Base-by-base conservation (phyloP, 2,113 vertebrate species). In the Meleagris gallopavo region DNA sequence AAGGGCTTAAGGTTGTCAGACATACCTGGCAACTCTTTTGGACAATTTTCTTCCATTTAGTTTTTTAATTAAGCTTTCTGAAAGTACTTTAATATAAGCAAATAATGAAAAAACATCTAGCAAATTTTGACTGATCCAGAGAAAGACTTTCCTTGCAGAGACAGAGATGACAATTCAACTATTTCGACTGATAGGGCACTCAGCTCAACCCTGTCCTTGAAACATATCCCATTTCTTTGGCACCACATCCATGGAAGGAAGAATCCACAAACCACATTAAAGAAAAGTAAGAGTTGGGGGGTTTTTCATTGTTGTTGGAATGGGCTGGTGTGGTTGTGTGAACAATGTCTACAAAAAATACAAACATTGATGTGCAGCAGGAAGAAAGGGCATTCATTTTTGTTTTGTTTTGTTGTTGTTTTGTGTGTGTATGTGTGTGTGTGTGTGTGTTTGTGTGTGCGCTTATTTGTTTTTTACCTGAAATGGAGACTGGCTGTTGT, bases 401-500 rank as follows among this genome's bases (percentile, higher is more conserved):
- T 22, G 20, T 14, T 10, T 12, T 11, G n/a, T 40, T 52, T 24
- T 27, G n/a, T 40, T 52, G 17, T 27, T 52, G 17, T n/a, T 25
- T 32, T 41, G 6, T 32, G 30, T 40, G 18, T 71, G 54, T 72
- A 9, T 32, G 30, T 40, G 18, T 72, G 54, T 40, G 18, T 72
- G 54, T 41, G 6, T 32, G 30, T 40, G 18, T 71, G 54, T 72
- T 9, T 32, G 30, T 40, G 18, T 72, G 54, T n/a, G n/a, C n/a
- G n/a, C n/a, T n/a, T n/a, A n/a, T 72, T 34, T 7, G 52, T 24
- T 24, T 43, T 40, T 77, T 98, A 99, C 99, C 99, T 99, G 99
- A 91, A 99, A 99, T 1, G 99, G 98, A 57, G 98, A 98, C 95
- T 99, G 99, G 97, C 98, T 99, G 98, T 99, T 99, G 98, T 98